Conservation (phyloP, 2,113 vertebrate species). For the Spea multiplicata region DNA sequence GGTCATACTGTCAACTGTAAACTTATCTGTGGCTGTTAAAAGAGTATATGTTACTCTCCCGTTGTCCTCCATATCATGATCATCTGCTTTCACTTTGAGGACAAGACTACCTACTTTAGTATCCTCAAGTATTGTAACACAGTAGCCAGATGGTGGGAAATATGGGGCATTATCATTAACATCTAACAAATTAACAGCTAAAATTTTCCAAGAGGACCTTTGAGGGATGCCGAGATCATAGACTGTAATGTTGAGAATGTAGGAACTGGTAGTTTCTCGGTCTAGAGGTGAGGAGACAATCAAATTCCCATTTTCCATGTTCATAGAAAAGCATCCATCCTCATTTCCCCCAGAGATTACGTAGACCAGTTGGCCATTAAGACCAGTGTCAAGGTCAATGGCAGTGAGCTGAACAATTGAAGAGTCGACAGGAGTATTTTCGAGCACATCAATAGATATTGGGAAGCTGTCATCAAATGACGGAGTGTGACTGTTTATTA, state of each 20-base stretch:
- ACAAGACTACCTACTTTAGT: constrained; percentile 71
- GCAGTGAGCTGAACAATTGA: constrained; percentile 77
- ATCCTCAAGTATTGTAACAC: constrained; percentile 77
- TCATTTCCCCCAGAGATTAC: constrained; percentile 87
- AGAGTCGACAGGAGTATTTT: constrained; percentile 72
- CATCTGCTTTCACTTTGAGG: constrained; percentile 73
- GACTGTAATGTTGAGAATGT: constrained; percentile 89
- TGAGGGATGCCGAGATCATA: constrained; percentile 86
- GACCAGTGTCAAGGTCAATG: constrained; percentile 79
- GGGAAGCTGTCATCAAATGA: constrained; percentile 79
- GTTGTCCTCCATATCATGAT: constrained; percentile 76
- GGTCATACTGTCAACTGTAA: constrained; percentile 77
- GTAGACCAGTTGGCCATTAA: constrained; percentile 84
- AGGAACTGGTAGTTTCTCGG: constrained; percentile 82
- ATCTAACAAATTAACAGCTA: constrained; percentile 86
- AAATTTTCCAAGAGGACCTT: constrained; percentile 84
- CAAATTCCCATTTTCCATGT: constrained; percentile 81
- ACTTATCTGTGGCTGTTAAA: constrained; percentile 76
- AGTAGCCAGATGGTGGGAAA: constrained; percentile 81
- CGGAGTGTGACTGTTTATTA: constrained; percentile 81
- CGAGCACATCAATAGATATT: constrained; percentile 78
- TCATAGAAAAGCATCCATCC: constrained; percentile 84
- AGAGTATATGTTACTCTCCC: constrained; percentile 77
- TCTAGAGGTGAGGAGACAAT: constrained; percentile 78
- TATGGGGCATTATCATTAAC: constrained; percentile 85